Conservation (phyloP, 2,888 invertebrate genomes). For the Caenorhabditis japonica region DNA sequence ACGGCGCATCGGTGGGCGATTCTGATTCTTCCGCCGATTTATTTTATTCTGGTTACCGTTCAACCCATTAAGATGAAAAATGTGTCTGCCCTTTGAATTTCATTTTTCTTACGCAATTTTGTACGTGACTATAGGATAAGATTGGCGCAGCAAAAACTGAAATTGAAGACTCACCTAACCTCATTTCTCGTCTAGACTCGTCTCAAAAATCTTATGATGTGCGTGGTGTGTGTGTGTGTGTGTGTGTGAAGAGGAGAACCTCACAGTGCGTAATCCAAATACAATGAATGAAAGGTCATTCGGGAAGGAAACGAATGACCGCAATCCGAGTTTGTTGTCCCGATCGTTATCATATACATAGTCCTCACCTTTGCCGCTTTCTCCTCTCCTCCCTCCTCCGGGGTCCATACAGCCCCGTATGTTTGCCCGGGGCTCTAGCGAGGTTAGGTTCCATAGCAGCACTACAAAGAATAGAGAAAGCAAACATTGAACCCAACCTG, state of each 20-base stretch:
- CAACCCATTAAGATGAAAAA: constrained; percentile 20
- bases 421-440: constrained; percentile 41
- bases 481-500: constrained; percentile 46
- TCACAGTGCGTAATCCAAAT: constrained; percentile 43
- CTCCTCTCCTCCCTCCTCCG: neutral
- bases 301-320: constrained; percentile 49
- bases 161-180: constrained; percentile 22
- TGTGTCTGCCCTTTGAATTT: neutral
- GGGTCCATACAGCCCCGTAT: constrained; percentile 7
- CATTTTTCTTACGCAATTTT: neutral
- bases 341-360: constrained; percentile 50
- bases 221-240: too few relatives aligned
- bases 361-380: constrained; percentile 25
- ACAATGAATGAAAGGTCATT: constrained; percentile 49
- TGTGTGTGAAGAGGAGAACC: constrained; percentile 12
- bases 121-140: neutral
- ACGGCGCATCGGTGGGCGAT: too few relatives aligned
- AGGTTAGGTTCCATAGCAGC: constrained; percentile 38
- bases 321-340: constrained; percentile 41
- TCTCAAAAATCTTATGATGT: too few relatives aligned
- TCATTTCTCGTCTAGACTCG: too few relatives aligned
- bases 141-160: constrained; percentile 1
- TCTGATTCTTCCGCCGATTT: too few relatives aligned
- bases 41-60: too few relatives aligned
- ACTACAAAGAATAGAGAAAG: constrained; percentile 51